Base-by-base conservation (phyloP, 1,140 invertebrate species). In the Ceratina australensis region DNA sequence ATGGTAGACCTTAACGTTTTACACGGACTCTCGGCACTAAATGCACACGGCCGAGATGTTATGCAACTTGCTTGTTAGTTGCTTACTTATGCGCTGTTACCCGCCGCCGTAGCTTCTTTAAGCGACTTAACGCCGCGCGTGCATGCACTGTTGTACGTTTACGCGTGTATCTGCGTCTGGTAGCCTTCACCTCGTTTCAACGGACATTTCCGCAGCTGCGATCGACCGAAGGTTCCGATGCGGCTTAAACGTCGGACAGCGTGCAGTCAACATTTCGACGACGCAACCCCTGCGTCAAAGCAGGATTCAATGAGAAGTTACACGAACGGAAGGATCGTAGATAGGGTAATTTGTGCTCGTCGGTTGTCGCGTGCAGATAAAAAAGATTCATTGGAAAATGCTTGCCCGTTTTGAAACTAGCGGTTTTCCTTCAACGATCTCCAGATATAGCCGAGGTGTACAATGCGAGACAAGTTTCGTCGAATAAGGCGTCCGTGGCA, bases 161-260 rank as follows among this genome's bases (percentile, higher is more conserved):
- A 71, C 49, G 61, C 72, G 72, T 60, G 33, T 26, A 79, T 86
- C 78, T 85, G 69, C 80, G 79, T 86, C 80, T 84, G 69, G 85
- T 86, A 90, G 89, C 91, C 90, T 91, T 91, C 90, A 92, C 90
- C 90, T 91, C 90, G 86, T 90, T 92, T 89, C 87, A 86, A 83
- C 88, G 87, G 85, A 84, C 85, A 87, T 91, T 91, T 91, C 89
- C 89, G 91, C 84, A 86, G 84, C 88, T 86, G 50, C 69, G 76
- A 80, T 79, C 78, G 73, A 76, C 65, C 65, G 64, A 57, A 63
- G 72, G 54, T 76, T 72, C 59, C 68, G 56, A 76, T 60, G 71
- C 71, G 67, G 33, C 64, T 81, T 72, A 72, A 84, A 79, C 67
- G 15, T 22, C 54, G 74, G 47, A 57, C 67, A 18, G 57, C 47